Conservation (phyloP, 2,888 invertebrate genomes). For the Aleiodes testaceus region DNA sequence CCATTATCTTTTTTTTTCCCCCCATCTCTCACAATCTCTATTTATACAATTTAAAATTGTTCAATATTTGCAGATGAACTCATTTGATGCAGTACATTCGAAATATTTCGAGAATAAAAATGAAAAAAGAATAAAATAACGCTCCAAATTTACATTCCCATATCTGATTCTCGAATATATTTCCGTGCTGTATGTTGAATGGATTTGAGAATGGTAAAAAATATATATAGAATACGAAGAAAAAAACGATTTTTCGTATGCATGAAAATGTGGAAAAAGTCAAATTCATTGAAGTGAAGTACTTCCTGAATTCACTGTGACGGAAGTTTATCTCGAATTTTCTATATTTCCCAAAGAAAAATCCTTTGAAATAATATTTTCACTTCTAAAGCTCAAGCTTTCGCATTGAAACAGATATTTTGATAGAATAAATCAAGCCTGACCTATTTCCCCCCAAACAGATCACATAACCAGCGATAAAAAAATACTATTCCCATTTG, state of each 20-base stretch:
- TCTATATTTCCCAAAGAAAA: too few relatives aligned
- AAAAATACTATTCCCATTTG: too few relatives aligned
- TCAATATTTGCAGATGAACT: slow-evolving; percentile 26
- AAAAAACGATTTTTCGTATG: background rate
- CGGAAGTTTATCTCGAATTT: background rate
- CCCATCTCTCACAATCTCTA: too few relatives aligned
- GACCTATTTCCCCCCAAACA: too few relatives aligned
- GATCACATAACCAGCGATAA: too few relatives aligned
- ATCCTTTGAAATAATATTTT: background rate
- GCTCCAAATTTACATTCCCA: slow-evolving; percentile 8
- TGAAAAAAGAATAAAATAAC: slow-evolving; percentile 6
- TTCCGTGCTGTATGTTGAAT: background rate
- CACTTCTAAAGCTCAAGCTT: too few relatives aligned
- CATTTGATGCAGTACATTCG: slow-evolving; percentile 18
- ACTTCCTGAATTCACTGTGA: slow-evolving; percentile 2
- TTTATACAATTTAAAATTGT: background rate
- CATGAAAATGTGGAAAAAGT: slow-evolving; percentile 24
- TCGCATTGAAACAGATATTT: too few relatives aligned
- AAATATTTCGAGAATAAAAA: background rate
- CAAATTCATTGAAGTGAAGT: background rate
- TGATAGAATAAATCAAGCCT: too few relatives aligned
- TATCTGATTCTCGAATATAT: slow-evolving; percentile 19
- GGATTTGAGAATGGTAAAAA: background rate
- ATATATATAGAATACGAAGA: background rate
- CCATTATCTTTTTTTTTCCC: too few relatives aligned